Evolutionary conservation across 2,888 invertebrate genomes (phyloP), one percentile per base, ranked within the genome.

Genomic region (Andrena haemorrhoa): DNA sequence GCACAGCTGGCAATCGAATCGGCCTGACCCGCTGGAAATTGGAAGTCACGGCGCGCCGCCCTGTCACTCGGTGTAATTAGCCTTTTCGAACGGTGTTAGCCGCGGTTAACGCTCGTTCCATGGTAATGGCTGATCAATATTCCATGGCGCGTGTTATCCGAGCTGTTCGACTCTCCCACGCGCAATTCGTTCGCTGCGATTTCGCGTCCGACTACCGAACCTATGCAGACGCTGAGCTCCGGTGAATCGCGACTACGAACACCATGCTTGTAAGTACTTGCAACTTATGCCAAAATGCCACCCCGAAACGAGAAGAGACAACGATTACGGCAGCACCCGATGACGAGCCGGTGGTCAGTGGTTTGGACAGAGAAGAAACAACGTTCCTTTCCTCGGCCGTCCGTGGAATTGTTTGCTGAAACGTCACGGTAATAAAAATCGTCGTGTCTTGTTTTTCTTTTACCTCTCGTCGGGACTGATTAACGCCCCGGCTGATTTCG

Each of bases 41-140:
- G 53, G 61, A 33, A 53, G 33, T 53, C 47, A 41, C 23, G 41
- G 53, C 23, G 31, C 33, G 51, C 61, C 33, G 10, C 23, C 56
- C 56, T 12, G 41, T 41, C 41, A 16, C 31, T 16, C 16, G 26
- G 12, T 29, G 80, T 65, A 79, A 80, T 79, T 72, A 80, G 61
- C 72, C 26, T 72, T 79, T 66, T 72, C 79, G 72, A 79, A 20
- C 53, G 63, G 56, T 73, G 61, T 31, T 29, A 16, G 4, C 20
- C 61, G 53, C 23, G 16, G 71, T 71, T 72, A 53, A 79, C 65
- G 71, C 33, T 79, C 64, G 29, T 47, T 56, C 61, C 56, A 79
- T 79, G 79, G 47, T 79, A 72, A 80, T 72, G 56, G 61, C 33
- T 60, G 49, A 80, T 80, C 79, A 79, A 80, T 80, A 79, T 79